phyloP scores from a whole-genome alignment of 2,888 invertebrate species.

The Cyrtodaria siliqua region DNA sequence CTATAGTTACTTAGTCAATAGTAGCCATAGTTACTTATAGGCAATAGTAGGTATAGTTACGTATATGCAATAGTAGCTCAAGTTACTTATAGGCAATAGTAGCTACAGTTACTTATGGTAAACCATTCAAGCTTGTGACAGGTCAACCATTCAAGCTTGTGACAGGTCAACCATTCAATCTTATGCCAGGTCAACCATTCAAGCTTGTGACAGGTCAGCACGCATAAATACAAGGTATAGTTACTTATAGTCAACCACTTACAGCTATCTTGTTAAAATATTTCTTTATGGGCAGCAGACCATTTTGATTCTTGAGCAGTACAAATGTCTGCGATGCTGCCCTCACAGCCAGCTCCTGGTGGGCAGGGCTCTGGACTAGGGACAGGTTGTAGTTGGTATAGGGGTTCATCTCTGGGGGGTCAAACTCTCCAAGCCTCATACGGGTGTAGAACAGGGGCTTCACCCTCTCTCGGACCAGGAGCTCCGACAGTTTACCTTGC shows the following conservation, averaged over 20 bases:
- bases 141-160: too few relatives aligned
- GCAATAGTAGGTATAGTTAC: too few relatives aligned
- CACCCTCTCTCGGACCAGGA: constrained; percentile 64
- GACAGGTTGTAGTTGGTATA: constrained; percentile 68
- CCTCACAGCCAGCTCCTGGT: constrained; percentile 69
- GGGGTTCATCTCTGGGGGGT: constrained; percentile 80
- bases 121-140: too few relatives aligned
- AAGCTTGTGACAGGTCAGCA: too few relatives aligned
- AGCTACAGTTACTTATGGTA: too few relatives aligned
- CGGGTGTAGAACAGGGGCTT: constrained; percentile 79
- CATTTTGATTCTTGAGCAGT: constrained; percentile 75
- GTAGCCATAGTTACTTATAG: too few relatives aligned
- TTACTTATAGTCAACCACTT: constrained; percentile 23
- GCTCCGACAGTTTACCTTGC: constrained; percentile 63
- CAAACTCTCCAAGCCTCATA: constrained; percentile 82
- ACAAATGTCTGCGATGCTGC: constrained; percentile 81
- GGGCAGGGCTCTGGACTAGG: constrained; percentile 68
- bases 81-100: too few relatives aligned
- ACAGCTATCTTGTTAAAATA: constrained; percentile 61
- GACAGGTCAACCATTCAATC: too few relatives aligned
- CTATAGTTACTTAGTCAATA: too few relatives aligned
- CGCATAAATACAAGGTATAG: too few relatives aligned
- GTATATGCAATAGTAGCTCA: too few relatives aligned
- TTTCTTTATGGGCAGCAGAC: constrained; percentile 59
- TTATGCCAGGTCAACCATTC: too few relatives aligned